Evolutionary conservation across 1,140 invertebrate species (phyloP).

Genomic region (Tetranychus cinnabarinus): DNA sequence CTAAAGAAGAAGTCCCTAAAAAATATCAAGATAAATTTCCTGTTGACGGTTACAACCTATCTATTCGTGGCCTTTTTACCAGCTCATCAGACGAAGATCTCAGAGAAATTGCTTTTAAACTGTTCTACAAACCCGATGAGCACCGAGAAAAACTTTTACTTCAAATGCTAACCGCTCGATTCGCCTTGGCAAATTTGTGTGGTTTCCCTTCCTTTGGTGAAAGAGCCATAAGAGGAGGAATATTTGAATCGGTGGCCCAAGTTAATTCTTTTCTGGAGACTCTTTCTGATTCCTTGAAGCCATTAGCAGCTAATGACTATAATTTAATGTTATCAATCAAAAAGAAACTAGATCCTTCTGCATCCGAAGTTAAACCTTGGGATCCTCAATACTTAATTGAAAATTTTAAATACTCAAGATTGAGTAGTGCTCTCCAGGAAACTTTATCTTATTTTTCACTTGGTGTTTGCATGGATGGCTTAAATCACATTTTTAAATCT

Average conservation of each 20-base stretch:
- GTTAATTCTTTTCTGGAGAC: conserved; percentile 53
- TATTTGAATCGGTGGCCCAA: conserved; percentile 50
- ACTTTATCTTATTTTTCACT: conserved; percentile 75
- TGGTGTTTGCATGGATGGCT: conserved; percentile 82
- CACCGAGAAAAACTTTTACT: conserved; percentile 48
- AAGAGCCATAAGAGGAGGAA: conserved; percentile 60
- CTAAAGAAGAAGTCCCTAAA: conserved; percentile 34
- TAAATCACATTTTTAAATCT: conserved; percentile 54
- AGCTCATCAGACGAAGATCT: conserved; percentile 44
- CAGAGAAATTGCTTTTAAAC: conserved; percentile 66
- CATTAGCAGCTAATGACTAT: conserved; percentile 24
- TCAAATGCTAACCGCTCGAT: conserved; percentile 41
- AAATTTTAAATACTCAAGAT: conserved; percentile 6
- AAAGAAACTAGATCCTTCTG: conserved; percentile 21
- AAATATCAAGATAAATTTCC: conserved; percentile 46
- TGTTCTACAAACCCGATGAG: conserved; percentile 53
- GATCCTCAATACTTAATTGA: conserved; percentile 45
- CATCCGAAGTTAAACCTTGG: conserved; percentile 39
- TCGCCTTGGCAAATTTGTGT: conserved; percentile 54
- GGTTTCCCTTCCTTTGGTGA: conserved; percentile 70
- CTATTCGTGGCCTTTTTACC: conserved; percentile 46
- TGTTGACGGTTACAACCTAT: conserved; percentile 38
- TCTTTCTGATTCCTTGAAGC: conserved; percentile 33
- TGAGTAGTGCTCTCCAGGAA: conserved; percentile 25
- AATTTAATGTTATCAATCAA: conserved; percentile 48